Percentiles rank a stretch among this genome's conserved stretches.
Conservation (phyloP, 2,797 vertebrate species). For the Paratrypauchen microcephalus region DNA sequence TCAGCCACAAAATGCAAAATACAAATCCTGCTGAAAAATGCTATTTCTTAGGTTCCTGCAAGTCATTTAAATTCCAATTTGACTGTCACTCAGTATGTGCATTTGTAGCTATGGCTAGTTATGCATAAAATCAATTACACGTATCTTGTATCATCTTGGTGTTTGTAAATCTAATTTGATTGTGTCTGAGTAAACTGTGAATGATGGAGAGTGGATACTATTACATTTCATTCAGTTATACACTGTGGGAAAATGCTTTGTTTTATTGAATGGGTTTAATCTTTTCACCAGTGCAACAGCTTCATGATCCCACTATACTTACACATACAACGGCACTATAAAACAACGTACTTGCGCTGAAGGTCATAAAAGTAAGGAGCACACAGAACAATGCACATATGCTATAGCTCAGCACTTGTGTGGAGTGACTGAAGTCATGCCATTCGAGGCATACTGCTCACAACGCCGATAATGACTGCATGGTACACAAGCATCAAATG, state of each 20-base stretch:
- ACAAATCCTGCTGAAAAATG: no score
- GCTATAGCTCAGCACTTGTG: conserved; percentile 19
- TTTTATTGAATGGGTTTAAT: conserved; percentile 11
- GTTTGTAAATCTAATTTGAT: background rate
- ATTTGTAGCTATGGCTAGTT: background rate
- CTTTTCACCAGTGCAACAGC: conserved; percentile 4
- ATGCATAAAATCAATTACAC: background rate
- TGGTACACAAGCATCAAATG: conserved; percentile 54
- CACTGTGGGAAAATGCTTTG: background rate
- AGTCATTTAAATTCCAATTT: no score
- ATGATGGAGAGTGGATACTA: background rate
- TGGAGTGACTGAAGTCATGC: conserved; percentile 48
- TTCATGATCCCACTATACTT: conserved; percentile 19
- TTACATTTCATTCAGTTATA: conserved; percentile 7
- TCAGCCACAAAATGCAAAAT: no score
- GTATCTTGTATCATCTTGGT: background rate
- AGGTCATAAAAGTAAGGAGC: conserved; percentile 37
- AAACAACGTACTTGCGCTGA: conserved; percentile 40
- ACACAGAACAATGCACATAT: conserved; percentile 30
- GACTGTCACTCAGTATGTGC: no score
- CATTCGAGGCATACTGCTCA: conserved; percentile 45
- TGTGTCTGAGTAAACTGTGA: background rate
- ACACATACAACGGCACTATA: conserved; percentile 29
- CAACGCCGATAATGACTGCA: conserved; percentile 60
- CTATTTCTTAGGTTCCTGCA: no score